Conservation (phyloP, 2,797 vertebrate species). For the Tapirus indicus region DNA sequence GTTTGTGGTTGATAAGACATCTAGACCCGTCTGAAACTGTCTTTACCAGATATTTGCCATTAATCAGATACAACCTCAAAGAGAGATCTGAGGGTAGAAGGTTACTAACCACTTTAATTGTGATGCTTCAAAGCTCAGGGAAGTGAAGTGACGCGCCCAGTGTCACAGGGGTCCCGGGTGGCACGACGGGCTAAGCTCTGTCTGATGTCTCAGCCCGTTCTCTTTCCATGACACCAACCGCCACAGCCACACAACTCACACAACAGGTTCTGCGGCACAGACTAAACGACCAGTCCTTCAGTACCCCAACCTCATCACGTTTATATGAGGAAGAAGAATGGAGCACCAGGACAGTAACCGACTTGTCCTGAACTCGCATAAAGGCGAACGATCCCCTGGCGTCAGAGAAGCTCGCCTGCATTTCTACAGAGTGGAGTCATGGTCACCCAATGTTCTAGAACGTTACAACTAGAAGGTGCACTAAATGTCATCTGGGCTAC, state of each 20-base stretch:
- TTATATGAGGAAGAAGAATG: neutral
- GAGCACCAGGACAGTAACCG: neutral
- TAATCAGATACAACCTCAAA: neutral
- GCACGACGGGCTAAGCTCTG: too few species aligned
- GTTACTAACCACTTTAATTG: neutral
- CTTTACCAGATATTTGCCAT: constrained; percentile 44
- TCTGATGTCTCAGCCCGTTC: neutral
- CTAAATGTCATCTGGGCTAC: neutral
- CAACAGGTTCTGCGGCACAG: neutral
- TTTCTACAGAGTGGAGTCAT: neutral
- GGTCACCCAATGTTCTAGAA: neutral
- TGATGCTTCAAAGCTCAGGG: neutral
- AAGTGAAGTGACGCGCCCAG: rapidly evolving
- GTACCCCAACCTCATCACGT: neutral
- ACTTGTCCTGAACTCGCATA: neutral
- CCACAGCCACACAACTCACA: neutral
- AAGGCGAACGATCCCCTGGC: neutral
- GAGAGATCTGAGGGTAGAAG: constrained; percentile 4
- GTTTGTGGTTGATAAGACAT: neutral
- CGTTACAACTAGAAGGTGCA: neutral
- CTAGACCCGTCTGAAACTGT: neutral
- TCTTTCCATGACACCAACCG: neutral
- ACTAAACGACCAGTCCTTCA: neutral
- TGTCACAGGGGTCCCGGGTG: neutral
- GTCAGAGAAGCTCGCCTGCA: neutral